Percentiles rank a stretch among this genome's conserved stretches.
phyloP scores from a whole-genome alignment of 2,113 vertebrate genomes.

The Sprattus sprattus region DNA sequence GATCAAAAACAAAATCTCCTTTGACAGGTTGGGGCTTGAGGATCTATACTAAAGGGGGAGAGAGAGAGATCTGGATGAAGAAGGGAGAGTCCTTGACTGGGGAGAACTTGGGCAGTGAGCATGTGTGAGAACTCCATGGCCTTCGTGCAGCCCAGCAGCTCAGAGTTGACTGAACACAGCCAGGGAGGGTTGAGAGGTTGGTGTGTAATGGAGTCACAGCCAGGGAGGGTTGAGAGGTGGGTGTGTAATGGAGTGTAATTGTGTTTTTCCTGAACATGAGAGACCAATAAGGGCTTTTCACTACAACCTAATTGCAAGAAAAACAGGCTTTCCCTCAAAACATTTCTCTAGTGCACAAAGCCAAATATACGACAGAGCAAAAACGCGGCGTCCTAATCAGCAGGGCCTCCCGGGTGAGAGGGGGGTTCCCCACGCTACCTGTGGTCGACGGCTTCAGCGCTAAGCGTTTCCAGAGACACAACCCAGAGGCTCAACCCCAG shows the following conservation, averaged over 20 bases:
- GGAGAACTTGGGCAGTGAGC: not conserved
- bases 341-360: constrained; percentile 46
- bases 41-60: not conserved
- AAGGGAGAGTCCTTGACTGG: not conserved
- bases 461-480: constrained; percentile 38
- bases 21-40: not conserved
- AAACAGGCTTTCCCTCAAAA: constrained; percentile 64
- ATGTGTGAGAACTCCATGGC: not conserved
- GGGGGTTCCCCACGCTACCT: constrained; percentile 39
- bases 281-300: constrained; percentile 33
- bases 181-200: not conserved
- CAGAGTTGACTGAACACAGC: constrained; percentile 12
- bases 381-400: constrained; percentile 48
- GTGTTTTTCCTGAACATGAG: constrained; percentile 37
- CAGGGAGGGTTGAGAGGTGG: constrained; percentile 30
- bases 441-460: constrained; percentile 23
- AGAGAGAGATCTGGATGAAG: not conserved
- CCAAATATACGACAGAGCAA: constrained; percentile 58
- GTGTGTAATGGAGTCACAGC: not conserved
- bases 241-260: constrained; percentile 39
- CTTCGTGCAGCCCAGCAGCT: not conserved
- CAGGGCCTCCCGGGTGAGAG: not conserved
- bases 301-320: constrained; percentile 51
- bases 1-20: not conserved
- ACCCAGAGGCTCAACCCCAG: constrained; percentile 19